Evolutionary conservation across 2,113 vertebrate species (phyloP).

Genomic region (Excalfactoria chinensis): DNA sequence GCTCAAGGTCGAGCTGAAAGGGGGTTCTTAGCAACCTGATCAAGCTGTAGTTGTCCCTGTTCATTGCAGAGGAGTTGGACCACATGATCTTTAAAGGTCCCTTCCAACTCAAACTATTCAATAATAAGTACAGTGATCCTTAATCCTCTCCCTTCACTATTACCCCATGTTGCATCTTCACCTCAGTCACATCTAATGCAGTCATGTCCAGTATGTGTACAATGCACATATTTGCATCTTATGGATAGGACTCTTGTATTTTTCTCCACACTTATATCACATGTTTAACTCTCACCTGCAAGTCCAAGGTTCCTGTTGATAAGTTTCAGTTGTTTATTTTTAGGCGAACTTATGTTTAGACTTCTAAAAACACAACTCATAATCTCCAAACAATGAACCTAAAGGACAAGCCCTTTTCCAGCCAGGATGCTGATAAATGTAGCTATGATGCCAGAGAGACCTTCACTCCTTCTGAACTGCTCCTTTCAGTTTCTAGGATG

Average conservation of each 20-base stretch:
- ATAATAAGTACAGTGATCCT: background rate
- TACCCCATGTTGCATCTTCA: background rate
- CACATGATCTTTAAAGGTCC: no score
- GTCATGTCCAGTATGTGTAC: background rate
- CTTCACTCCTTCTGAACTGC: constrained; percentile 47
- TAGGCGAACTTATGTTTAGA: background rate
- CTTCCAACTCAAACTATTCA: no score
- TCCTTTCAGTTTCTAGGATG: constrained; percentile 56
- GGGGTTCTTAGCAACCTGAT: no score
- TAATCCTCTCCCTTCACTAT: accelerated
- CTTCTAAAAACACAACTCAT: background rate
- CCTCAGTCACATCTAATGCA: background rate
- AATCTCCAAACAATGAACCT: background rate
- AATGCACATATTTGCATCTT: background rate
- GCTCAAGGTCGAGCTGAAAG: no score
- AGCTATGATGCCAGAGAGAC: constrained; percentile 3
- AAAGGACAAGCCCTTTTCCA: constrained; percentile 15
- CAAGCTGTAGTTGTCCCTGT: no score
- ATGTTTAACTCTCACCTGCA: background rate
- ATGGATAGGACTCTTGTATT: background rate
- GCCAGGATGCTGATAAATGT: constrained; percentile 39
- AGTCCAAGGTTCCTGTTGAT: background rate
- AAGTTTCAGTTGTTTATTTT: background rate
- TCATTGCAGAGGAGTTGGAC: no score
- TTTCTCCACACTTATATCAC: accelerated